phyloP scores from a whole-genome alignment of 2,888 invertebrate genomes.

The Vesta saturnalis region DNA sequence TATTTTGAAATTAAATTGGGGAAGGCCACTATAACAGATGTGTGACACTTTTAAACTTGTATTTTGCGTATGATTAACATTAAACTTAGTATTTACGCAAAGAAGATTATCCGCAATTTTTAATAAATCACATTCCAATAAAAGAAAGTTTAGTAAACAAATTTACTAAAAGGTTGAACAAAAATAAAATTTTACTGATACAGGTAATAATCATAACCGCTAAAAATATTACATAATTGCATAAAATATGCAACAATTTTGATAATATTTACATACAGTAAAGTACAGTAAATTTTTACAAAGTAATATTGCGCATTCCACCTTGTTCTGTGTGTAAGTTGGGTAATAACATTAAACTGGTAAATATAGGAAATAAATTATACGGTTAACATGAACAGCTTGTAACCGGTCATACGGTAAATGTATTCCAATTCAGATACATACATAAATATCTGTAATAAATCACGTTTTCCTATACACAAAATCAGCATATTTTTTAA shows the following conservation, averaged over 20 bases:
- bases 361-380: conserved; percentile 30
- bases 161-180: background rate
- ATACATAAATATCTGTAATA: background rate
- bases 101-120: background rate
- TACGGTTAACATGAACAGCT: conserved; percentile 8
- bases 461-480: background rate
- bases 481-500: too few species aligned
- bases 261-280: background rate
- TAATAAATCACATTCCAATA: conserved; percentile 9
- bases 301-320: conserved; percentile 16
- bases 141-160: conserved; percentile 10
- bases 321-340: conserved; percentile 18
- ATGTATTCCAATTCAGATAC: conserved; percentile 1
- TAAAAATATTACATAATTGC: background rate
- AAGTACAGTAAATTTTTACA: background rate
- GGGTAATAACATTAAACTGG: conserved; percentile 30
- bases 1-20: conserved; percentile 16
- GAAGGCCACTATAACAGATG: too few species aligned
- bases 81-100: background rate
- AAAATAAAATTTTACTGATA: too few species aligned
- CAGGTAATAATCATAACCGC: background rate
- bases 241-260: background rate
- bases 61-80: background rate
- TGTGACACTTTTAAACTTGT: background rate
- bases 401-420: conserved; percentile 3